phyloP scores from a whole-genome alignment of 2,888 invertebrate genomes.

The Crossocerus cetratus region DNA sequence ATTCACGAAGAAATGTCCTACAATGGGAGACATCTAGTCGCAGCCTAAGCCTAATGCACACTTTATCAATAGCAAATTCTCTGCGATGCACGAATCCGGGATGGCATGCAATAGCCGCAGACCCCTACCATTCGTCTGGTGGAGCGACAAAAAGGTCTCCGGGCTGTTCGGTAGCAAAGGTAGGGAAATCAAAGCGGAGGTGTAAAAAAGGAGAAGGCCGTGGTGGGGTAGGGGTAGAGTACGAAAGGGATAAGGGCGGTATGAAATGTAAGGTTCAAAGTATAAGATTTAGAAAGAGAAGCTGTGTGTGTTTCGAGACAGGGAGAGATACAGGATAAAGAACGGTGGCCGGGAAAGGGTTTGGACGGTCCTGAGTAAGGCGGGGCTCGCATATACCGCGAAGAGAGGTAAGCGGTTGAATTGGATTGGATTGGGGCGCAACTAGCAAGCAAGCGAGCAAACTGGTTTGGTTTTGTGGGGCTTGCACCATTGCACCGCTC shows the following conservation, averaged over 20 bases:
- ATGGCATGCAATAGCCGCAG: background rate
- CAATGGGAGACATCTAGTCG: background rate
- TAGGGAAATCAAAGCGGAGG: background rate
- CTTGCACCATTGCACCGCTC: conserved; percentile 75
- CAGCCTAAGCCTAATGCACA: background rate
- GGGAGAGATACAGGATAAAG: conserved; percentile 18
- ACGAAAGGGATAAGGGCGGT: background rate
- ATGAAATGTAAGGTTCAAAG: background rate
- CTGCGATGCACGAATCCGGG: background rate
- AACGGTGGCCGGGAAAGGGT: conserved; percentile 26
- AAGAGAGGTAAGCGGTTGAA: conserved; percentile 72
- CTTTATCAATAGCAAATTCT: conserved; percentile 1
- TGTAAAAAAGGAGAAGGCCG: background rate
- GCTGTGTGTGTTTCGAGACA: background rate
- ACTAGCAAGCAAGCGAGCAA: conserved; percentile 66
- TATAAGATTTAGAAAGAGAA: conserved; percentile 6
- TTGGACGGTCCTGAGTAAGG: conserved; percentile 67
- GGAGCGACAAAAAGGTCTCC: no score
- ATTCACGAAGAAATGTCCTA: background rate
- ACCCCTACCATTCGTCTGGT: background rate
- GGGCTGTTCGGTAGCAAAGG: background rate
- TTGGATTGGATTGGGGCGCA: conserved; percentile 74
- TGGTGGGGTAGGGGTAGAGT: background rate
- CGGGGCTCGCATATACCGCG: conserved; percentile 69
- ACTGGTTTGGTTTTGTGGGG: conserved; percentile 76